Base-by-base conservation (phyloP, 2,888 invertebrate genomes). In the Campaea margaritaria region DNA sequence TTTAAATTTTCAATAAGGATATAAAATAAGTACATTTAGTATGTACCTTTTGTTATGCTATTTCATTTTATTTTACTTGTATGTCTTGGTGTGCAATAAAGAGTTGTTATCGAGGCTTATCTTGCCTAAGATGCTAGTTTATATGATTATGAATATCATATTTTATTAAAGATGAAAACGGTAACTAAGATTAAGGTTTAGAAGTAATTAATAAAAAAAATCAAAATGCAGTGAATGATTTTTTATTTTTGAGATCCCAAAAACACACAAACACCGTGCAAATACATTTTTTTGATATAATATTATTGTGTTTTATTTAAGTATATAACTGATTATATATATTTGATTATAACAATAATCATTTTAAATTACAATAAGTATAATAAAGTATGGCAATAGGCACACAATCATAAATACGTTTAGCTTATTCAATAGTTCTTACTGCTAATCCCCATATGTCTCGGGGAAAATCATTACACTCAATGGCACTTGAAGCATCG, bases 201-300 rank as follows among this genome's bases (percentile, higher is more conserved):
- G n/a, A 39, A 39, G 12, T 11, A 36, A 16, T 31, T 9, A 45
- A 48, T 43, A 56, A 64, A 74, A 77, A 57, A 48, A 53, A 39
- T 9, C 3, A 14, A 65, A 52, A 65, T 83, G 83, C 85, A 86
- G 79, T 83, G 82, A 85, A 84, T 86, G 87, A 79, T 83, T 85
- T 89, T 60, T 88, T 90, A 88, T 91, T 92, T 90, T 89, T 90
- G 92, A 91, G 91, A 93, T 92, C 91, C 88, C 92, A 92, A 93
- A 92, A 92, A 93, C 91, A 90, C 91, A 86, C 87, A 87, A 89
- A 91, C 88, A 75, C 31, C 31, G 89, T 89, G 89, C 86, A 86
- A 78, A 76, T 73, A 70, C 58, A 74, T 72, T 74, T 67, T 70
- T 74, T 67, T 70, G 68, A 68, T 76, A 68, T 60, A 72, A 69